phyloP scores from a whole-genome alignment of 2,888 invertebrate genomes.

The Seladonia tumulorum region DNA sequence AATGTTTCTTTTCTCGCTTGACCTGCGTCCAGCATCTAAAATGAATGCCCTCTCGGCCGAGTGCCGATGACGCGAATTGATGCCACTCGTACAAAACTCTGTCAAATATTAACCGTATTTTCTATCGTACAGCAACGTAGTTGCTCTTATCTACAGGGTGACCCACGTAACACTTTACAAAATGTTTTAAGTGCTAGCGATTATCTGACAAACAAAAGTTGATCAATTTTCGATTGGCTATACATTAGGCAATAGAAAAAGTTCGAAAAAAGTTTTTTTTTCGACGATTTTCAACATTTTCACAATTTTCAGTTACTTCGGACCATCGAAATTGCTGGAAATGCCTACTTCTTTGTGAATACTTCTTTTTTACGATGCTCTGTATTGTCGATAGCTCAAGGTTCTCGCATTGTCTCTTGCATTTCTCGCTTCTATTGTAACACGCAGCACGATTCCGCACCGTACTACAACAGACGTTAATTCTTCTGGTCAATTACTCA shows the following conservation, averaged over 20 bases:
- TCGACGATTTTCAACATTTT: neutral
- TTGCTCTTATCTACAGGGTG: neutral
- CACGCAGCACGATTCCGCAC: neutral
- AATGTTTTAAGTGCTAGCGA: no score
- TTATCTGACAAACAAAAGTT: no score
- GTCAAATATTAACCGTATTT: neutral
- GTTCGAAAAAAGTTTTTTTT: no score
- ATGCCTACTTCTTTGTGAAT: neutral
- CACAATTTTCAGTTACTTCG: neutral
- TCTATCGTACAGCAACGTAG: neutral
- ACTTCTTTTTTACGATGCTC: neutral
- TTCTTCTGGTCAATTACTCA: neutral
- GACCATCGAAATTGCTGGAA: neutral
- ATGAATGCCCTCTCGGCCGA: neutral
- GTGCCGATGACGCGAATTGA: neutral
- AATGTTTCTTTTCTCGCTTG: conserved; percentile 23
- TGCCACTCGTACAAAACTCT: neutral
- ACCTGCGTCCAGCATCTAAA: conserved; percentile 1
- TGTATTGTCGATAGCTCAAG: neutral
- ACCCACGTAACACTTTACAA: no score
- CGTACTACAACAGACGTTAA: neutral
- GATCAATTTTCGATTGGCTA: no score
- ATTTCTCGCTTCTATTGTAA: neutral
- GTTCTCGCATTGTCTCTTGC: neutral
- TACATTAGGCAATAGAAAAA: no score